Evolutionary conservation across 2,888 invertebrate species (phyloP), one percentile per base, ranked within the genome.

Genomic region (Leucophenga montana): DNA sequence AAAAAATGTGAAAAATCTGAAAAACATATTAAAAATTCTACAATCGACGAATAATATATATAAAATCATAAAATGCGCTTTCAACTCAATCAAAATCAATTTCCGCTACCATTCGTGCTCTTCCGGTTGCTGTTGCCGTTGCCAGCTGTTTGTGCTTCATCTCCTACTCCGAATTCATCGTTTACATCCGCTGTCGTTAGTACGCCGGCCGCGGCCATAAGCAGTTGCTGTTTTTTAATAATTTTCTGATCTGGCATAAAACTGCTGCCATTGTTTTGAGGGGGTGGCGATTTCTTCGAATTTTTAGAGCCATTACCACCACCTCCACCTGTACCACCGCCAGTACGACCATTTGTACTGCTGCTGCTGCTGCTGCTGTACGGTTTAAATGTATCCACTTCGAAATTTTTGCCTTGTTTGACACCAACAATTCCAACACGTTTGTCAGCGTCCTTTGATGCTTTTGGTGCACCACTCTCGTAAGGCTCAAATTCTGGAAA

Each of bases 401-500:
- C 79, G 66, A 77, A 77, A 44, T 81, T 77, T 67, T 84, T 78
- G 67, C 78, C 80, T 61, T 78, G 79, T 44, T 82, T 82, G 11
- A 18, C 8, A 3, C 14, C 50, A 18, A 18, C 50, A 50, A 18
- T 8, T n/a, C 62, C 62, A 11, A 44, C 46, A 46, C 77, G 77
- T 53, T 46, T 69, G 22, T 59, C 70, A 50, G 70, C 57, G 64
- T 71, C 33, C 3, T 68, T 77, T 3, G 48, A 89, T 89, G 72
- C 74, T 74, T 70, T 76, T 27, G 78, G 75, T 27, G 71, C 57
- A 20, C 81, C 77, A 67, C 84, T 85, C 46, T 86, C 86, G 73
- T 89, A 89, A 3, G 91, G 91, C 77, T 91, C 91, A 82, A 91
- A 89, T 73, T 93, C 92, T 3, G 95, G 95, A 87, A 94, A 95